Base-by-base conservation (phyloP, 2,113 vertebrate species). In the Hippocampus guttulatus region DNA sequence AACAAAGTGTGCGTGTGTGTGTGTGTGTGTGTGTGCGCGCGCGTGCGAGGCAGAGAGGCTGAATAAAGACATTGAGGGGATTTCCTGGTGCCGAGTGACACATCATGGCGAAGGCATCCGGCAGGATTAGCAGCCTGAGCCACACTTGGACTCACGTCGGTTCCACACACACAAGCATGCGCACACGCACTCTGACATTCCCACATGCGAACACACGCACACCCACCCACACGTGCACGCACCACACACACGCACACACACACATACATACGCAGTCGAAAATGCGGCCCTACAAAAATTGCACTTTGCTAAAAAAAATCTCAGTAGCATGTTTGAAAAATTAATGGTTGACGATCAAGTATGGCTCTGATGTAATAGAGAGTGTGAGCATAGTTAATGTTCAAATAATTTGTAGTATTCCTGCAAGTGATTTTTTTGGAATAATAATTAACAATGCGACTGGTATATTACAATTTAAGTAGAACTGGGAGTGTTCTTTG, bases 21-120 rank as follows among this genome's bases (percentile, higher is more conserved):
- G 43, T 15, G 43, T 45, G 14, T 14, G 43, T 15, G 10, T 45
- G 43, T 14, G 14, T 45, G 38, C 15, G 62, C 15, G 62, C 2
- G 40, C 1, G 63, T 25, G 41, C 1, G 64, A 8, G 41, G 6
- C 18, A 15, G 64, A 47, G 64, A 16, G 80, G 57, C 81, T 82
- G 84, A 88, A 88, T 90, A 77, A 85, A 90, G 88, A 91, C 83
- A 84, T 79, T 75, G 84, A 84, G 88, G 91, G 91, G 89, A 90
- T 91, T 92, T 90, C 90, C 91, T 88, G 75, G 81, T 82, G 88
- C 87, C 5, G 78, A 84, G 83, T 87, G 79, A 89, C 78, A 85
- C 91, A 91, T 92, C 90, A 91, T 83, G 76, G 81, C 86, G 84
- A 90, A 91, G 88, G 89, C 86, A 90, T 92, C 81, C 84, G 68